A percentile compares a stretch with the other conserved stretches of the same genome.
These are phyloP conservation scores for Epirrhoe alternata DNA, from an alignment of 2,888 invertebrate species.

Conservation along the genomic window DNA sequence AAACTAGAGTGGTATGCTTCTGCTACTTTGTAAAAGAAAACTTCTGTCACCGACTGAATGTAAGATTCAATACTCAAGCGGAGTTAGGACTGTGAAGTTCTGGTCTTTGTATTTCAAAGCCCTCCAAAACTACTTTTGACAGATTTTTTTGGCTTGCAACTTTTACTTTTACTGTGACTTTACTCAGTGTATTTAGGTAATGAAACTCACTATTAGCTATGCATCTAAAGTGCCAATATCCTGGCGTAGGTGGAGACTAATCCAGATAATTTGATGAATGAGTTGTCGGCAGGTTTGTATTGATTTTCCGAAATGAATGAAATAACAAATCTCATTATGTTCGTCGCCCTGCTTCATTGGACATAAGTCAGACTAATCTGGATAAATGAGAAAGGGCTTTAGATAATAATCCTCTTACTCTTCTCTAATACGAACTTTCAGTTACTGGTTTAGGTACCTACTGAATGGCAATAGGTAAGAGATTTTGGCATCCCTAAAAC, in stretches of 20 bases:
- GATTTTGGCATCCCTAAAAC: no score
- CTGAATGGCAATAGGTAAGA: background rate
- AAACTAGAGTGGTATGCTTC: background rate
- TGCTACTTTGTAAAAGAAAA: background rate
- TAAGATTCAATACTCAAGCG: background rate
- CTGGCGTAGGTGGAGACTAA: background rate
- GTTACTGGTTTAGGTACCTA: background rate
- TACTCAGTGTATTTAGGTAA: no score
- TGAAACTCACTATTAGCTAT: no score
- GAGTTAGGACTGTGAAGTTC: background rate
- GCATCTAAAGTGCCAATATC: background rate
- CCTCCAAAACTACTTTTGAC: background rate
- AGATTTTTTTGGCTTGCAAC: background rate
- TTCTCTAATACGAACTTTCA: background rate
- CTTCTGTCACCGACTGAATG: background rate
- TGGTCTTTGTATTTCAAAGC: background rate
- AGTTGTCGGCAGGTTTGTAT: conserved; percentile 19
- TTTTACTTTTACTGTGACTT: no score
- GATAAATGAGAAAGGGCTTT: conserved; percentile 12
- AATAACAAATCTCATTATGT: conserved; percentile 15
- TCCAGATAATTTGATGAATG: conserved; percentile 18
- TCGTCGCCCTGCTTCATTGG: conserved; percentile 7
- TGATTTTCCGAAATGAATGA: conserved; percentile 17
- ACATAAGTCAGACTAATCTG: conserved; percentile 13
- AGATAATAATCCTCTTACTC: conserved; percentile 1